Base-by-base conservation (phyloP, 2,797 vertebrate genomes). In the Gephyroberyx darwinii region DNA sequence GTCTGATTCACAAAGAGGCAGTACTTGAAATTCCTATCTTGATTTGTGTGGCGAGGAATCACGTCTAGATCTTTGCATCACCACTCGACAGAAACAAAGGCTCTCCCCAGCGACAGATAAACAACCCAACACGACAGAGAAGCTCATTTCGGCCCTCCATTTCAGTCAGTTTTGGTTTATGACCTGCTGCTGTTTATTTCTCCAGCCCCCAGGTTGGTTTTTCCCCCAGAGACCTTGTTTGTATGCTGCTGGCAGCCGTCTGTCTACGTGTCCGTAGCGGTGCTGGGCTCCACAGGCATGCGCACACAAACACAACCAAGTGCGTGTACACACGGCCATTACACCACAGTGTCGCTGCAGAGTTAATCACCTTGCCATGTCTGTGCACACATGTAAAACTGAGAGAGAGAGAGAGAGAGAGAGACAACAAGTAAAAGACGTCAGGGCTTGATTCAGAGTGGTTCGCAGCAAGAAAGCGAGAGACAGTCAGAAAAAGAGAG, bases 171-270 rank as follows among this genome's bases (percentile, higher is more conserved):
- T 82, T 84, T 86, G 73, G 74, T 91, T 89, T 87, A 86, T 85
- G 83, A 83, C 82, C 84, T 70, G 77, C 85, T 83, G 84, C 77
- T 81, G 84, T 84, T 89, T 85, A 85, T 86, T 85, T 88, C 77
- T 69, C 58, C 60, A 47, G 81, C 71, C 35, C 75, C 65, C 75
- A 81, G 85, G 88, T 81, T 86, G 80, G 74, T 85, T 86, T 87
- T 75, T 82, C 84, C 81, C 55, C 82, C 55, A 51, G 78, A 82
- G 83, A 85, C 83, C 81, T 87, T 85, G 84, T 91, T 89, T 86
- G 84, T 86, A 81, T 86, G 81, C 83, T 77, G 81, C 77, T 80
- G 85, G 78, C 84, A 82, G 84, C 67, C 45, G 59, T 74, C 78
- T 69, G 80, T 83, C 81, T 82, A 62, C 4, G 12, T 16, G 62